These are phyloP conservation scores for Melinopterus prodromus DNA, from an alignment of 2,888 invertebrate species.

Conservation along the genomic window DNA sequence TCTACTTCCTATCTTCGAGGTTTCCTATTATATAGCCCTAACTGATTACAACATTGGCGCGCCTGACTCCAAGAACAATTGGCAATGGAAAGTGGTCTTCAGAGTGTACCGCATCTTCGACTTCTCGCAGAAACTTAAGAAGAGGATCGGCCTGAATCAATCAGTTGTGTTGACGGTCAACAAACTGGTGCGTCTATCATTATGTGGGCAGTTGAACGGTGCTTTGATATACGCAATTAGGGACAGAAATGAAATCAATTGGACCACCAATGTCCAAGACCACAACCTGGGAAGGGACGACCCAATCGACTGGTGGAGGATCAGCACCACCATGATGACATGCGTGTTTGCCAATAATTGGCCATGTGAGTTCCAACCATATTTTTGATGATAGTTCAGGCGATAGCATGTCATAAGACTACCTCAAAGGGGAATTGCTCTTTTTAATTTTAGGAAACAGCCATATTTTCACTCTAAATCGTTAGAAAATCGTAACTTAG, in stretches of 20 bases:
- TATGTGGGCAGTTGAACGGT: constrained; percentile 9
- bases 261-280: constrained; percentile 30
- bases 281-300: constrained; percentile 23
- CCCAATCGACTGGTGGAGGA: constrained; percentile 26
- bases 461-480: not conserved
- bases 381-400: too few species aligned
- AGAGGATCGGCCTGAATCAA: constrained; percentile 28
- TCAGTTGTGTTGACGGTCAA: constrained; percentile 9
- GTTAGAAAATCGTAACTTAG: not conserved
- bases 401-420: too few species aligned
- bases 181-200: constrained; percentile 9
- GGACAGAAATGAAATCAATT: constrained; percentile 5
- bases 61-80: constrained; percentile 15
- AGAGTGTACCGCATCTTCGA: constrained; percentile 28
- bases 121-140: constrained; percentile 14
- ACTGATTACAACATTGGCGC: constrained; percentile 17
- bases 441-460: not conserved
- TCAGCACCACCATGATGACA: constrained; percentile 26
- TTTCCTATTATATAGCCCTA: constrained; percentile 25
- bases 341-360: constrained; percentile 29
- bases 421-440: not conserved
- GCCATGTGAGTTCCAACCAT: not conserved
- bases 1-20: constrained; percentile 28
- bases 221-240: constrained; percentile 10
- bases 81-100: constrained; percentile 29